phyloP scores from a whole-genome alignment of 2,113 vertebrate genomes.

The Takifugu bimaculatus region DNA sequence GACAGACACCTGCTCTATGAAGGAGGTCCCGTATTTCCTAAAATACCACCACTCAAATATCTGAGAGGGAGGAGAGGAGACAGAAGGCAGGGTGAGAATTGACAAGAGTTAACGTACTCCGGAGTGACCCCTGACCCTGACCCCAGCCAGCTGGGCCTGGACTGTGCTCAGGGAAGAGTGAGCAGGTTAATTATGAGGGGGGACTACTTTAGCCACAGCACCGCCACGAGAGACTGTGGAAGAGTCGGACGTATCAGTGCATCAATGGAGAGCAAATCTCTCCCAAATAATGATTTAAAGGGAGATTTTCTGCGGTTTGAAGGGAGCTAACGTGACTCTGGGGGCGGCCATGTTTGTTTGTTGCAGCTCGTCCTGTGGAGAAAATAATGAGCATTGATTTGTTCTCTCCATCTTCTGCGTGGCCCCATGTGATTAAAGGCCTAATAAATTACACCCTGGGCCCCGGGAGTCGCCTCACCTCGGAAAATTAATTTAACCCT shows the following conservation, averaged over 20 bases:
- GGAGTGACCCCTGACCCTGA: too few species aligned
- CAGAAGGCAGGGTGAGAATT: neutral
- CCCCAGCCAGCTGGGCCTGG: too few species aligned
- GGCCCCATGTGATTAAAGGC: slow-evolving; percentile 24
- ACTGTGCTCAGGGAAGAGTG: too few species aligned
- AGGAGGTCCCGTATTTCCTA: slow-evolving; percentile 96
- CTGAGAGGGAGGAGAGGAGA: slow-evolving; percentile 61
- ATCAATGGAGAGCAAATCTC: neutral
- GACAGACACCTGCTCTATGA: slow-evolving; percentile 98
- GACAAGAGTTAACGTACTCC: neutral
- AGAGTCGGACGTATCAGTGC: slow-evolving; percentile 21
- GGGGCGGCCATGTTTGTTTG: neutral
- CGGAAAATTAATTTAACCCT: slow-evolving; percentile 1
- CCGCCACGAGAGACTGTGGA: slow-evolving; percentile 15
- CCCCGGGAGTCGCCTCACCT: slow-evolving; percentile 5
- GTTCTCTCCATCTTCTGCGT: slow-evolving; percentile 6
- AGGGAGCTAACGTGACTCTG: too few species aligned
- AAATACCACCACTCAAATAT: slow-evolving; percentile 99
- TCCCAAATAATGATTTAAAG: too few species aligned
- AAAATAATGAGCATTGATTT: slow-evolving; percentile 21
- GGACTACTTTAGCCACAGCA: slow-evolving; percentile 41
- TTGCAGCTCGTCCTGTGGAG: slow-evolving; percentile 1
- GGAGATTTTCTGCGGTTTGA: too few species aligned
- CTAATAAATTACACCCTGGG: slow-evolving; percentile 21
- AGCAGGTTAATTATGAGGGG: slow-evolving; percentile 51